phyloP scores from a whole-genome alignment of 1,140 invertebrate genomes.

The Leptinotarsa undecemlineata region DNA sequence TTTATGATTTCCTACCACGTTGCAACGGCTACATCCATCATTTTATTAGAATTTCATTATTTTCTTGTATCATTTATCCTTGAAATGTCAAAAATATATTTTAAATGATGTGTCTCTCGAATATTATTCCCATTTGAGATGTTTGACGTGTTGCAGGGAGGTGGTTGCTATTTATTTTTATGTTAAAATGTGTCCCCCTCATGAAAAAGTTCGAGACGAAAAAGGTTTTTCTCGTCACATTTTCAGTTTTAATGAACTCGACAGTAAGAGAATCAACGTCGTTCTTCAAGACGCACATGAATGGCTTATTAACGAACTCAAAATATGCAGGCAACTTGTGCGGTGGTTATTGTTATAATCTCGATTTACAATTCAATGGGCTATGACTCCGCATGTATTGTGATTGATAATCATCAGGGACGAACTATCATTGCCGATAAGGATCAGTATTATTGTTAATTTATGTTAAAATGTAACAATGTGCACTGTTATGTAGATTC shows the following conservation, averaged over 20 bases:
- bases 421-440: slow-evolving; percentile 34
- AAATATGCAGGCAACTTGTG: slow-evolving; percentile 26
- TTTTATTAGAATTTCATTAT: too few relatives aligned
- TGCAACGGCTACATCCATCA: too few relatives aligned
- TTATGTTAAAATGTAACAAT: slow-evolving; percentile 12
- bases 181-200: too few relatives aligned
- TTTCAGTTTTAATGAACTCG: background rate
- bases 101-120: too few relatives aligned
- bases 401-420: slow-evolving; percentile 38
- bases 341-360: slow-evolving; percentile 34
- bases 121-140: too few relatives aligned
- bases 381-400: slow-evolving; percentile 37
- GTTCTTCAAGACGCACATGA: slow-evolving; percentile 13
- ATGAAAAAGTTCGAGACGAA: too few relatives aligned
- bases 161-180: too few relatives aligned
- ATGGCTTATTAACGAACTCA: slow-evolving; percentile 30
- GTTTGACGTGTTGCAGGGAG: too few relatives aligned
- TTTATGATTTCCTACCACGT: too few relatives aligned
- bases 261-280: background rate
- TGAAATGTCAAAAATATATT: too few relatives aligned
- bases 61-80: too few relatives aligned
- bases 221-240: too few relatives aligned
- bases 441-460: slow-evolving; percentile 20
- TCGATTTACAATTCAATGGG: slow-evolving; percentile 40
- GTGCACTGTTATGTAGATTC: slow-evolving; percentile 5